Evolutionary conservation across 2,113 vertebrate genomes (phyloP).

Genomic region (Salvelinus alpinus): DNA sequence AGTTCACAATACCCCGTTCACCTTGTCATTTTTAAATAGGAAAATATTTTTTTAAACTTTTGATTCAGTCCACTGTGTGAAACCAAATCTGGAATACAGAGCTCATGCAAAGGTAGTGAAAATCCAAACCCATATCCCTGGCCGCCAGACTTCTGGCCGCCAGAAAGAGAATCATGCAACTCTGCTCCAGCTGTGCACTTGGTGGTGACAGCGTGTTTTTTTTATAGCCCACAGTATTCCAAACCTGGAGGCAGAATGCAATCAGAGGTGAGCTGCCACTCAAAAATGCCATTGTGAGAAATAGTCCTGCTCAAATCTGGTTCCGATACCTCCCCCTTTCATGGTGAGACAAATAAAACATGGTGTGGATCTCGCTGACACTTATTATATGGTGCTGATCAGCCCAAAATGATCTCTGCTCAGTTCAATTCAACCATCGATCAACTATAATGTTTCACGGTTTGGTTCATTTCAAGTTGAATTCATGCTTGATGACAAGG

Average conservation of each 20-base stretch:
- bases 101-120: background rate
- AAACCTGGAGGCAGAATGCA: slow-evolving; percentile 42
- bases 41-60: background rate
- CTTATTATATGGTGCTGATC: background rate
- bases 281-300: slow-evolving; percentile 59
- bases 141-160: background rate
- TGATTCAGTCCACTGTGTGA: background rate
- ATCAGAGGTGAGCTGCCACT: slow-evolving; percentile 60
- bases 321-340: slow-evolving; percentile 1
- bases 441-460: too few species aligned
- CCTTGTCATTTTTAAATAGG: background rate
- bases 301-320: slow-evolving; percentile 34
- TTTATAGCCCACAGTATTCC: background rate
- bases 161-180: background rate
- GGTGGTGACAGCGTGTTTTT: slow-evolving; percentile 35
- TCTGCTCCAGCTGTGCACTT: slow-evolving; percentile 30
- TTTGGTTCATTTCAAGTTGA: too few species aligned
- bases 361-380: slow-evolving; percentile 8
- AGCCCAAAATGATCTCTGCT: background rate
- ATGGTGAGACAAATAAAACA: slow-evolving; percentile 18
- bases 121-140: background rate
- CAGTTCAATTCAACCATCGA: background rate
- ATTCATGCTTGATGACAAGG: too few species aligned
- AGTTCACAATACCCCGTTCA: background rate
- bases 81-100: background rate